Base-by-base conservation (phyloP, 2,797 vertebrate species). In the Chloroceryle amazona region DNA sequence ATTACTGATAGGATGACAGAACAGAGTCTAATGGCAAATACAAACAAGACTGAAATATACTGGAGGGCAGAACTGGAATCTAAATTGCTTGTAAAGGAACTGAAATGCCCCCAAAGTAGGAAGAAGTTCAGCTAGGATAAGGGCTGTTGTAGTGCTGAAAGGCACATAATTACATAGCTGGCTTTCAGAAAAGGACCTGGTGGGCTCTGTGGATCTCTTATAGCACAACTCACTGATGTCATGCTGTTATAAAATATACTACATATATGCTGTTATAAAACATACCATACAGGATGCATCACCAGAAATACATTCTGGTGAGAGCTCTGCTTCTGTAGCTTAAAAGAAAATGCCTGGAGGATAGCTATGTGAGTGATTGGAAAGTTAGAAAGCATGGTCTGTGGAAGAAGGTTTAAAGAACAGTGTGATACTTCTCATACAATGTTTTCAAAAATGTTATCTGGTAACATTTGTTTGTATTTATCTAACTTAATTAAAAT, bases 391-490 rank as follows among this genome's bases (percentile, higher is more conserved):
- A 67, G 29, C 42, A 39, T 47, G 31, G 26, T 42, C 23, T 29
- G 3, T 42, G 26, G 49, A 46, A 51, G 49, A 26, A 26, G 49
- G 49, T 26, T 51, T 25, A 26, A 25, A 51, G 49, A 51, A 23
- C 13, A 51, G 49, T 26, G 49, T 1, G 13, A 13, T 26, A 51
- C 8, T 51, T 26, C 25, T 51, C 23, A 13, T 51, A 26, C 22
- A 25, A 49, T 25, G 37, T 37, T 87, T 72, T 3, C 8, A 49
- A 68, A 90, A 28, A 23, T 31, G 13, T 55, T 71, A 22, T 82
- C 10, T 4, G 1, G 0, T 67, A 57, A 31, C 3, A 5, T 5
- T 57, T 1, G 2, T 83, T 89, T 65, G n/a, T 60, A 21, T 57
- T 85, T 82, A 26, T 61, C 26, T 67, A 63, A 79, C 22, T 49